These are phyloP conservation scores for Helicoverpa zea DNA, from an alignment of 1,140 invertebrate genomes.

Conservation along the genomic window DNA sequence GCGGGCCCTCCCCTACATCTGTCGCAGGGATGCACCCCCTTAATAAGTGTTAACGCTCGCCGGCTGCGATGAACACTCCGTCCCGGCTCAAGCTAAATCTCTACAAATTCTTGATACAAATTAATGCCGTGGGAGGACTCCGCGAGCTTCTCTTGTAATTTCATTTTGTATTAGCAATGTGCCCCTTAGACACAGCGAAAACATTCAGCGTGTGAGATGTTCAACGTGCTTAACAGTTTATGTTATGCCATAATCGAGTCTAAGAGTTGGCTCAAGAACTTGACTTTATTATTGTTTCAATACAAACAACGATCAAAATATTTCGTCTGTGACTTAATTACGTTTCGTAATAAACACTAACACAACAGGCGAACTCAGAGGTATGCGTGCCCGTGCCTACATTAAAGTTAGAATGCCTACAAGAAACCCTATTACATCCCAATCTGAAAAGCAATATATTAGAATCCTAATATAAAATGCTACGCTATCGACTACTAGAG, in stretches of 20 bases:
- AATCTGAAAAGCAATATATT: neutral
- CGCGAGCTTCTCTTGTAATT: slow-evolving; percentile 80
- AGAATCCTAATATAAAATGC: neutral
- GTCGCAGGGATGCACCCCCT: slow-evolving; percentile 85
- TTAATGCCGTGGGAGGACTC: slow-evolving; percentile 81
- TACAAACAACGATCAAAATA: slow-evolving; percentile 18
- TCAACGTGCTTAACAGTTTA: slow-evolving; percentile 50
- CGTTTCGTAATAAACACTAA: slow-evolving; percentile 15
- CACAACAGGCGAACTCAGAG: neutral
- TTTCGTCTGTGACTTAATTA: neutral
- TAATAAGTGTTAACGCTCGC: slow-evolving; percentile 86
- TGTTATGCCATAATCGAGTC: slow-evolving; percentile 47
- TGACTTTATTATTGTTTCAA: slow-evolving; percentile 21
- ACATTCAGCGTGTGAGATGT: slow-evolving; percentile 59
- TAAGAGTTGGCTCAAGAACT: slow-evolving; percentile 14
- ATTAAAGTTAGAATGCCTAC: neutral
- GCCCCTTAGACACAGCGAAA: slow-evolving; percentile 60
- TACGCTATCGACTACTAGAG: neutral
- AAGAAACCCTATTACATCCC: neutral
- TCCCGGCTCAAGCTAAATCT: slow-evolving; percentile 83
- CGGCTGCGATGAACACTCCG: slow-evolving; percentile 83
- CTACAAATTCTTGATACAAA: slow-evolving; percentile 87
- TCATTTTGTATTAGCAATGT: slow-evolving; percentile 75
- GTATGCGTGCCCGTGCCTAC: neutral
- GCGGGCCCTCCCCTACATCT: slow-evolving; percentile 85